Base-by-base conservation (phyloP, 1,140 invertebrate genomes). In the Conopomorpha cramerella region DNA sequence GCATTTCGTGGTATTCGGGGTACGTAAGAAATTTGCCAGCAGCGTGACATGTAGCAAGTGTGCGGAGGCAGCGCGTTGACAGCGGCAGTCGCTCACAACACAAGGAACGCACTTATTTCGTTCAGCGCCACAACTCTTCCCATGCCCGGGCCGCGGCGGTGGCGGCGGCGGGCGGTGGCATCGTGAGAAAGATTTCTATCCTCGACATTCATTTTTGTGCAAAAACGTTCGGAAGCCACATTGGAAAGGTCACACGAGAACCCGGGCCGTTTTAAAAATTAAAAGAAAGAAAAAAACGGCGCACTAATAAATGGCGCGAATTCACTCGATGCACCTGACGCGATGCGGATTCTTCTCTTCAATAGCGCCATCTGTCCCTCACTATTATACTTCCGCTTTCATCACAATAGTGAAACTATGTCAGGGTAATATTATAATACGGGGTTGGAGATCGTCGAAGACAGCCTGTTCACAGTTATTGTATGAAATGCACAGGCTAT, bases 131-230 rank as follows among this genome's bases (percentile, higher is more conserved):
- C 3, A 4, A 3, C 10, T 46, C 45, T 64, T 67, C 63, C 59
- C 63, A 71, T 55, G 59, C 43, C 40, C 49, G n/a, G n/a, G n/a
- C n/a, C n/a, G n/a, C n/a, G n/a, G n/a, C n/a, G n/a, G n/a, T n/a
- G n/a, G n/a, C n/a, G n/a, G n/a, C n/a, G n/a, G n/a, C n/a, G n/a
- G n/a, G n/a, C n/a, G n/a, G n/a, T n/a, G n/a, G n/a, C n/a, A n/a
- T n/a, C 61, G 63, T 71, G 66, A 55, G 66, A 71, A 71, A 64
- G 56, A 64, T 64, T 54, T 63, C 60, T 67, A 66, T 64, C 58
- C 58, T 44, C 41, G 33, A 30, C 41, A 65, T 60, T 66, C 60
- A 59, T 55, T 59, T 63, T 70, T 59, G 52, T 51, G 50, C 57
- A 63, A 64, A 63, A 61, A 65, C 40, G 43, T 53, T 61, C 47